Evolutionary conservation across 1,140 invertebrate species (phyloP).

Genomic region (Pogonomyrmex californicus): DNA sequence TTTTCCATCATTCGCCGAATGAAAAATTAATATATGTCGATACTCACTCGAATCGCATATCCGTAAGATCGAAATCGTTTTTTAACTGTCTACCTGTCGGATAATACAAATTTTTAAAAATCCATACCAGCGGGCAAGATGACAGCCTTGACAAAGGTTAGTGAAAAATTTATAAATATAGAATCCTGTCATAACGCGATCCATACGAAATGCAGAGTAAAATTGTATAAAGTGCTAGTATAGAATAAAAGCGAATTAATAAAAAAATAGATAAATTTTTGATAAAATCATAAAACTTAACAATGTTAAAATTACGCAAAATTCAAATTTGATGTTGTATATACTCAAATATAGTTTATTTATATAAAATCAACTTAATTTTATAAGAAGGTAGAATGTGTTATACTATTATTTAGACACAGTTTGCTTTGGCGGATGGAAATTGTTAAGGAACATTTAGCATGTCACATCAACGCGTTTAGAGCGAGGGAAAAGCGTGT

Average conservation of each 20-base stretch:
- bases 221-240: neutral
- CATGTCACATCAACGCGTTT: conserved; percentile 35
- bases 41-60: neutral
- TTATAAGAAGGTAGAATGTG: neutral
- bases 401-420: neutral
- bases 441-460: conserved; percentile 51
- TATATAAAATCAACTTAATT: neutral
- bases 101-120: conserved; percentile 31
- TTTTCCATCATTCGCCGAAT: conserved; percentile 33
- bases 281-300: neutral
- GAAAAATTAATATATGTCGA: conserved; percentile 50
- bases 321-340: neutral
- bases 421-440: neutral
- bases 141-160: neutral
- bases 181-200: neutral
- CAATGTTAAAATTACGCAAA: neutral
- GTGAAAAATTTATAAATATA: neutral
- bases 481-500: conserved; percentile 5
- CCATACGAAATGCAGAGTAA: neutral
- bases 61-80: conserved; percentile 10
- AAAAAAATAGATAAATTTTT: no score
- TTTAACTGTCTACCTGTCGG: neutral
- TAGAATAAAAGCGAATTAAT: neutral
- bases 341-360: neutral
- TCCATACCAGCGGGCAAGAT: neutral